phyloP scores from a whole-genome alignment of 2,888 invertebrate genomes.

The Hirudinaria manillensis region DNA sequence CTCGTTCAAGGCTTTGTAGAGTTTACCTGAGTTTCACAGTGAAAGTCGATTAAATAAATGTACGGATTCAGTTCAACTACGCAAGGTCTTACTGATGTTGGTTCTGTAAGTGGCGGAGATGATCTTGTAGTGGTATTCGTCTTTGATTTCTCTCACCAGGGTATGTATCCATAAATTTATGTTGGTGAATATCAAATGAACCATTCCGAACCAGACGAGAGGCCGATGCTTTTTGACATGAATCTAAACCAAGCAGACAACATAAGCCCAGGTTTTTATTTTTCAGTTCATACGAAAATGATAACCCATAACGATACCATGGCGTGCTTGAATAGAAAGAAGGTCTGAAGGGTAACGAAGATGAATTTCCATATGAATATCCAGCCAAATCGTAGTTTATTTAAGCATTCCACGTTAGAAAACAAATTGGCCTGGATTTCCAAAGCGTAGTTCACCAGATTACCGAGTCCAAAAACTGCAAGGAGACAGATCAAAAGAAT shows the following conservation, averaged over 20 bases:
- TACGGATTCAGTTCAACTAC: neutral
- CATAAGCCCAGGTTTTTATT: neutral
- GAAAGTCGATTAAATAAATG: neutral
- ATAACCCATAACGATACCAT: constrained; percentile 10
- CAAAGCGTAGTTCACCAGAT: constrained; percentile 66
- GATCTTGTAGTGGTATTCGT: constrained; percentile 19
- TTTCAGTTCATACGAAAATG: neutral
- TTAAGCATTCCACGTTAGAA: neutral
- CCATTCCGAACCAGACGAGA: constrained; percentile 87
- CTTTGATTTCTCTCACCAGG: constrained; percentile 34
- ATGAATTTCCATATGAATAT: constrained; percentile 70
- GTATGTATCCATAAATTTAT: constrained; percentile 92
- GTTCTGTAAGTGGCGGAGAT: neutral
- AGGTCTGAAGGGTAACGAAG: constrained; percentile 97
- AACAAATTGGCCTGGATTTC: constrained; percentile 33
- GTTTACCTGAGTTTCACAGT: neutral
- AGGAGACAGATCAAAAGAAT: neutral
- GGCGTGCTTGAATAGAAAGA: constrained; percentile 78
- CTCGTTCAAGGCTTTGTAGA: constrained; percentile 18
- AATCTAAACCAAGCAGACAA: constrained; percentile 28
- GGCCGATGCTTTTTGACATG: constrained; percentile 73
- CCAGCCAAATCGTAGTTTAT: constrained; percentile 29
- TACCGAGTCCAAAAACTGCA: constrained; percentile 88
- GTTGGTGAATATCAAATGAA: constrained; percentile 98
- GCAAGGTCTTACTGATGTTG: neutral